These are phyloP conservation scores for Anagyrus pseudococci DNA, from an alignment of 2,888 invertebrate genomes.

Conservation along the genomic window DNA sequence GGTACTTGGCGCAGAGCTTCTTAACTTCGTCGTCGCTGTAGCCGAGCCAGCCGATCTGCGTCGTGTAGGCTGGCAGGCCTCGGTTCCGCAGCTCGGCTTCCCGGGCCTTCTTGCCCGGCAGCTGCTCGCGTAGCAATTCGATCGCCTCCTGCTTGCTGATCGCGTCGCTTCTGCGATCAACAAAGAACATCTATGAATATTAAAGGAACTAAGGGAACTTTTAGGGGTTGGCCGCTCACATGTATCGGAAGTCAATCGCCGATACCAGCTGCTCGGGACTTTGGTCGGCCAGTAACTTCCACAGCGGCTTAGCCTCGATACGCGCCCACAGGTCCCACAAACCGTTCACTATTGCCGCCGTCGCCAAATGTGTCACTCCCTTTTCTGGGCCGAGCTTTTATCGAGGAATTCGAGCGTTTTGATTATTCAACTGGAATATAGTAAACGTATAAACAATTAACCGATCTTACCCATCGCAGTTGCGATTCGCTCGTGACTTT, in stretches of 20 bases:
- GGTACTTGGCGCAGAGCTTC: constrained; percentile 74
- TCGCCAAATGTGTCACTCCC: constrained; percentile 86
- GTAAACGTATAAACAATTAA: too few species aligned
- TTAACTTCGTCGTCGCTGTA: constrained; percentile 80
- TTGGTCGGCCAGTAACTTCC: constrained; percentile 85
- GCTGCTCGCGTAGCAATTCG: constrained; percentile 69
- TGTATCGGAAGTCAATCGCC: constrained; percentile 83
- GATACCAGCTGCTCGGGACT: constrained; percentile 85
- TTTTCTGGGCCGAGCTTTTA: constrained; percentile 87
- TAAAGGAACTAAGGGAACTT: too few species aligned
- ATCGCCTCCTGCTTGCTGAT: constrained; percentile 85
- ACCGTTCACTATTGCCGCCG: constrained; percentile 87
- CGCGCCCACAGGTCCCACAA: constrained; percentile 93
- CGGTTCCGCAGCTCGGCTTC: constrained; percentile 68
- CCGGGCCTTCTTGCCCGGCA: constrained; percentile 68
- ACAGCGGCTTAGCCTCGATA: constrained; percentile 82
- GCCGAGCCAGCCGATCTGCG: constrained; percentile 89
- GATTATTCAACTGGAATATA: too few species aligned
- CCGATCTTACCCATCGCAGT: constrained; percentile 80
- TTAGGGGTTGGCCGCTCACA: too few species aligned
- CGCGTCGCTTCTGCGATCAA: constrained; percentile 75
- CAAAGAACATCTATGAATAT: too few species aligned
- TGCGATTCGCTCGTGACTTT: constrained; percentile 85
- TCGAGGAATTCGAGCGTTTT: not conserved
- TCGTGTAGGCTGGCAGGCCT: constrained; percentile 89